These are phyloP conservation scores for Phylloscopus trochilus DNA, from an alignment of 2,113 vertebrate species.

Conservation along the genomic window DNA sequence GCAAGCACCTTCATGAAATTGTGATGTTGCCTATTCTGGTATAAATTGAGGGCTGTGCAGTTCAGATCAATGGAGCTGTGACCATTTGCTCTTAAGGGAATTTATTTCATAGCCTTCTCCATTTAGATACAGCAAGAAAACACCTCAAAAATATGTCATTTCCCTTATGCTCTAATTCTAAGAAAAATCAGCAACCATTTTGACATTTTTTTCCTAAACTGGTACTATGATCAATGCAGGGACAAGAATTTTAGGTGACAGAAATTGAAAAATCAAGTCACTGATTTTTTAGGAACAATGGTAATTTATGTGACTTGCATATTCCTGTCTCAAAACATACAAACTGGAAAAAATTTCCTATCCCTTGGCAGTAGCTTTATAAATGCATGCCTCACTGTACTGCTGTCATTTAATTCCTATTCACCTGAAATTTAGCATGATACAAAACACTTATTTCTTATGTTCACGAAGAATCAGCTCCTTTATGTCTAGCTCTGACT, in stretches of 20 bases:
- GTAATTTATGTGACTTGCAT: neutral
- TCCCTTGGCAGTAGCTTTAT: neutral
- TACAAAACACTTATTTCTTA: neutral
- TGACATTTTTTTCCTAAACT: neutral
- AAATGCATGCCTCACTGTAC: neutral
- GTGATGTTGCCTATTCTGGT: neutral
- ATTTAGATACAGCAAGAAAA: neutral
- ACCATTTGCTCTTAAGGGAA: neutral
- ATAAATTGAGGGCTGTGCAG: neutral
- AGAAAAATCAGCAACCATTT: neutral
- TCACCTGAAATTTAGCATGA: neutral
- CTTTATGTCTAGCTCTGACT: constrained; percentile 20
- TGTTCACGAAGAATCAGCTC: neutral
- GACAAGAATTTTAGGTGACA: neutral
- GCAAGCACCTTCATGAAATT: neutral
- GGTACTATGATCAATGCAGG: neutral
- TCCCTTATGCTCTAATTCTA: neutral
- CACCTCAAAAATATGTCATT: neutral
- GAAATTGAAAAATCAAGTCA: neutral
- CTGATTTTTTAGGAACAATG: neutral
- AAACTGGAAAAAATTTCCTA: neutral
- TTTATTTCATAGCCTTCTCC: neutral
- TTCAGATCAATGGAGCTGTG: neutral
- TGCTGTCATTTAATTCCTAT: neutral
- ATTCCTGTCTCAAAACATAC: neutral